Evolutionary conservation across 2,113 vertebrate genomes (phyloP), one percentile per base, ranked within the genome.

Genomic region (Megatriorchis doriae): DNA sequence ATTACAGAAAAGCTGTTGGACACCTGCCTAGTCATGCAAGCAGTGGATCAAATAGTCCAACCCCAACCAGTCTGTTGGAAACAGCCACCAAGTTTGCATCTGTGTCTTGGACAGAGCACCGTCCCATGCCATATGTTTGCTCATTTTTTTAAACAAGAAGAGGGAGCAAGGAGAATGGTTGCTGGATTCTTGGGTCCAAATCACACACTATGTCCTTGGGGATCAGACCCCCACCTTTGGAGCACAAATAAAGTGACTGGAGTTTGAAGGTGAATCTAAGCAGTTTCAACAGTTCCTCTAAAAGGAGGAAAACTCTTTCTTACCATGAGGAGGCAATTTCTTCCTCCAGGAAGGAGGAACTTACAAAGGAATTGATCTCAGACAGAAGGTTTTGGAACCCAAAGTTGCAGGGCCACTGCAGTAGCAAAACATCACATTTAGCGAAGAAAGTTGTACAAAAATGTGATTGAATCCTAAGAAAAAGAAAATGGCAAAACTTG

Each of bases 81-180:
- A n/a, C 36, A 59, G 22, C 9, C 45, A 59, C 9, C 36, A 61
- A 26, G 26, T 29, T 12, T 72, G 3, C 9, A 22, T 61, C 45
- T 38, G 18, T 10, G 2, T 31, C 58, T 52, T 55, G 66, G 19
- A n/a, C 40, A 77, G 47, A 75, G 15, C 17, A 45, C 31, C 63
- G 23, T 13, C 20, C n/a, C 18, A 6, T 75, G 27, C 6, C 7
- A 3, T 18, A 34, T 0, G 3, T 6, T 15, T 79, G 10, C 12
- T 84, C 4, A 17, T 34, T 43, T 6, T 47, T 73, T 74, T 13
- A 43, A 78, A 14, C 1, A 7, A 62, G 27, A 68, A 4, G 16
- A 59, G 5, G 18, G 26, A 91, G 32, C 13, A 47, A 68, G 27
- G 4, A 84, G 17, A 17, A 21, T 65, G 9, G 4, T 9, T 73